phyloP scores from a whole-genome alignment of 2,113 vertebrate genomes.

The Chinchilla lanigera region DNA sequence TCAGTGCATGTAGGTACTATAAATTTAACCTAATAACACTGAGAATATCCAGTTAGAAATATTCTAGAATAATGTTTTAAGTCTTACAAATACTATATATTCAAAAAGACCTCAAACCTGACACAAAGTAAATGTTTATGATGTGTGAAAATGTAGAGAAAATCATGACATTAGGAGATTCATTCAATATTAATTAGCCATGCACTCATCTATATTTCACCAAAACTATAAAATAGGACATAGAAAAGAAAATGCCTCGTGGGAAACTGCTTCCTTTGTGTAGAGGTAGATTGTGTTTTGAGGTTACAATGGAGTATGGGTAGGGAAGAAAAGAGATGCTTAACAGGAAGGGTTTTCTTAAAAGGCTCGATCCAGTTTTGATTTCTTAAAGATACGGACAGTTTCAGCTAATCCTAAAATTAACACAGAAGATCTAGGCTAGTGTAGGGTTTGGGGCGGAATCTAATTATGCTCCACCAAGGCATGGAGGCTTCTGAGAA shows the following conservation, averaged over 20 bases:
- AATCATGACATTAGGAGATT: neutral
- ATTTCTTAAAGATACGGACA: neutral
- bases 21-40: neutral
- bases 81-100: neutral
- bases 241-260: neutral
- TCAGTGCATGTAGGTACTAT: neutral
- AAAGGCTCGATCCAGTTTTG: neutral
- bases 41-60: neutral
- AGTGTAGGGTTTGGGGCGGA: rapidly evolving
- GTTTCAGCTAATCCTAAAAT: neutral
- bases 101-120: neutral
- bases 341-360: neutral
- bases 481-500: neutral
- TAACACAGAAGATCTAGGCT: neutral
- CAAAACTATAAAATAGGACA: neutral
- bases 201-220: neutral
- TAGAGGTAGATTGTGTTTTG: neutral
- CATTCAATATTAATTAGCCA: neutral
- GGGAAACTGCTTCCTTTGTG: neutral
- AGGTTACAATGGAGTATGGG: neutral
- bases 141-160: neutral
- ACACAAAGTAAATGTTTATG: neutral
- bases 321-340: neutral
- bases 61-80: neutral
- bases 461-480: neutral